Percentiles rank a stretch among this genome's conserved stretches.
These are phyloP conservation scores for Symphodus melops DNA, from an alignment of 2,113 vertebrate species.

Conservation along the genomic window DNA sequence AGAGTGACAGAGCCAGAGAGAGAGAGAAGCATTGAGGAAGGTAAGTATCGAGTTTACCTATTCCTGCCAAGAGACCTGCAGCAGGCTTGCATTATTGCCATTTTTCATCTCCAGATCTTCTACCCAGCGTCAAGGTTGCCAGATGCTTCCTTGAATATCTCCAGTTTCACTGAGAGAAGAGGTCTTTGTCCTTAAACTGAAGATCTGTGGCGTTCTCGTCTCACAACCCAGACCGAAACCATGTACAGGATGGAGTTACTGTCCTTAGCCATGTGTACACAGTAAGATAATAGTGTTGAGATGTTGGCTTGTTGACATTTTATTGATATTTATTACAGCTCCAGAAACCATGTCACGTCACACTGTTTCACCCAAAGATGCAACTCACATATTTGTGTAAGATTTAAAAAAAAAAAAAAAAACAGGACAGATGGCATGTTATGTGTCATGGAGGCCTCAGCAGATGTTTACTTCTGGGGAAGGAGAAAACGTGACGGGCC, in stretches of 20 bases:
- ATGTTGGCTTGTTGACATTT: conserved; percentile 50
- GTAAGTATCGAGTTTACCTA: conserved; percentile 67
- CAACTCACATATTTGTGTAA: conserved; percentile 41
- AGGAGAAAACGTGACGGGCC: conserved; percentile 60
- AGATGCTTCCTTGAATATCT: conserved; percentile 75
- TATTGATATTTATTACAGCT: conserved; percentile 57
- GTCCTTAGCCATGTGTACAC: conserved; percentile 44
- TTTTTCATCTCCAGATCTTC: conserved; percentile 74
- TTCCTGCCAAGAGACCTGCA: conserved; percentile 70
- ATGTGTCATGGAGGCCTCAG: conserved; percentile 55
- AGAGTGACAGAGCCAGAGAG: conserved; percentile 35
- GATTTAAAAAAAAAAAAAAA: conserved; percentile 17
- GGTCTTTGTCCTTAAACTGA: conserved; percentile 67
- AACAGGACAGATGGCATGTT: conserved; percentile 68
- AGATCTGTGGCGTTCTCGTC: conserved; percentile 52
- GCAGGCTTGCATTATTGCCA: conserved; percentile 76
- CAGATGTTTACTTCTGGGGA: conserved; percentile 76
- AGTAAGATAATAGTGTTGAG: conserved; percentile 59
- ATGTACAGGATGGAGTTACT: conserved; percentile 37
- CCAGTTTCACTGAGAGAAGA: conserved; percentile 71
- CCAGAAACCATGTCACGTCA: conserved; percentile 20
- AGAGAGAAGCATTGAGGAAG: conserved; percentile 24
- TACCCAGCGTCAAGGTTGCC: conserved; percentile 67
- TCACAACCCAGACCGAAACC: conserved; percentile 34
- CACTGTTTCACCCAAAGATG: conserved; percentile 42